A percentile compares a stretch with the other conserved stretches of the same genome.
phyloP scores from a whole-genome alignment of 2,113 vertebrate genomes.

The Ictidomys tridecemlineatus region DNA sequence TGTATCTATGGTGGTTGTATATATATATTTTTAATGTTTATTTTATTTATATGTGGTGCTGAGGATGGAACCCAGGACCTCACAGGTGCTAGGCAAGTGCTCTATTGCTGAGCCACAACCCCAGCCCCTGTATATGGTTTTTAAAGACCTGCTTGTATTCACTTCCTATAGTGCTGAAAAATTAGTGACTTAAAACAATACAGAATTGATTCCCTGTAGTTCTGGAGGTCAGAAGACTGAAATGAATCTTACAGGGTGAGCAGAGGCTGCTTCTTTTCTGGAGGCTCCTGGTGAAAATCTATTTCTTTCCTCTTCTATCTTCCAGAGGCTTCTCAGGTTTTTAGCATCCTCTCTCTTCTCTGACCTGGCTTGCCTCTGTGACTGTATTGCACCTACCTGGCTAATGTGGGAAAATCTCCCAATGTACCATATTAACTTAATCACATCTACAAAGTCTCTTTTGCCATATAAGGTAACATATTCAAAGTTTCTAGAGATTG shows the following conservation, averaged over 20 bases:
- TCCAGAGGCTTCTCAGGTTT: not conserved
- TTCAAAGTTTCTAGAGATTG: not conserved
- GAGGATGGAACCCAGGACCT: no score
- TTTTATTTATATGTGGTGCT: no score
- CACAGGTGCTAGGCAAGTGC: no score
- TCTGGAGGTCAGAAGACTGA: conserved; percentile 14
- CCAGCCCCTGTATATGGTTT: not conserved
- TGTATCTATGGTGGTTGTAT: not conserved
- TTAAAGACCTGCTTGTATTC: not conserved
- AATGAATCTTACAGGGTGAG: not conserved
- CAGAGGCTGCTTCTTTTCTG: not conserved
- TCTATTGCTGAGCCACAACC: no score
- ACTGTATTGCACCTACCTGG: not conserved
- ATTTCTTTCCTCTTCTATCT: not conserved
- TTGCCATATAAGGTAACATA: not conserved
- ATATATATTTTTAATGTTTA: not conserved
- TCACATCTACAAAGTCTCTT: not conserved
- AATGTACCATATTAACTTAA: not conserved
- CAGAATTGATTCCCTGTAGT: not conserved
- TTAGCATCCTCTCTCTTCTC: not conserved
- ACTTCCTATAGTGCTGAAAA: conserved; percentile 21
- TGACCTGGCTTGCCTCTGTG: not conserved
- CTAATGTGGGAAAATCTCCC: not conserved
- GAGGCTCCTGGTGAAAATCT: not conserved
- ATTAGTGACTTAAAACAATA: not conserved